Percentiles rank a stretch among this genome's conserved stretches.
These are phyloP conservation scores for Microctenopoma lineatum DNA, from an alignment of 2,797 vertebrate genomes.

Conservation along the genomic window DNA sequence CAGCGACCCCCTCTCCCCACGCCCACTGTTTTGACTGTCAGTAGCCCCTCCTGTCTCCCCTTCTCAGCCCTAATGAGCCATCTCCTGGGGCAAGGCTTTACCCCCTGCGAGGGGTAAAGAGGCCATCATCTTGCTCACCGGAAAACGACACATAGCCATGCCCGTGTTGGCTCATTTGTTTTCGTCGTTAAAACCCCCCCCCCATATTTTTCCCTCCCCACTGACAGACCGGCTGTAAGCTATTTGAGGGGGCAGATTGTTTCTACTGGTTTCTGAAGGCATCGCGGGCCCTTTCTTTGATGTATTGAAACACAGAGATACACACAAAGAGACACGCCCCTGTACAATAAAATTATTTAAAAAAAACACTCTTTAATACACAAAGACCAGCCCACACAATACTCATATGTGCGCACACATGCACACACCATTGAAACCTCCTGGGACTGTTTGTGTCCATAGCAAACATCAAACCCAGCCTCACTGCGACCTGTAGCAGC, in stretches of 20 bases:
- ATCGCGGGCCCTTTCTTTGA: constrained; percentile 73
- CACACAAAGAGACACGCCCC: constrained; percentile 56
- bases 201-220: constrained; percentile 78
- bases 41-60: constrained; percentile 71
- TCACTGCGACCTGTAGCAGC: constrained; percentile 79
- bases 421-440: constrained; percentile 47
- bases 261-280: constrained; percentile 78
- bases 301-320: constrained; percentile 66
- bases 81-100: constrained; percentile 88
- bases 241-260: constrained; percentile 80
- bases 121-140: constrained; percentile 94
- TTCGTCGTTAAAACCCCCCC: constrained; percentile 86
- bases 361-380: constrained; percentile 62
- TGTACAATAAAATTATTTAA: constrained; percentile 66
- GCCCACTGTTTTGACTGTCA: constrained; percentile 80
- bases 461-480: constrained; percentile 81
- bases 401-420: constrained; percentile 26
- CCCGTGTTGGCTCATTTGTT: constrained; percentile 90
- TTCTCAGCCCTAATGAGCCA: constrained; percentile 87
- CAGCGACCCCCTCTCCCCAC: constrained; percentile 61
- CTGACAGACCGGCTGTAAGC: constrained; percentile 83
- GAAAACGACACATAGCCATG: constrained; percentile 88
- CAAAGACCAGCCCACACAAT: constrained; percentile 35
- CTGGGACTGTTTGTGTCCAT: constrained; percentile 80
- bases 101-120: constrained; percentile 88